phyloP scores from a whole-genome alignment of 2,113 vertebrate genomes.

The Cinclus cinclus region DNA sequence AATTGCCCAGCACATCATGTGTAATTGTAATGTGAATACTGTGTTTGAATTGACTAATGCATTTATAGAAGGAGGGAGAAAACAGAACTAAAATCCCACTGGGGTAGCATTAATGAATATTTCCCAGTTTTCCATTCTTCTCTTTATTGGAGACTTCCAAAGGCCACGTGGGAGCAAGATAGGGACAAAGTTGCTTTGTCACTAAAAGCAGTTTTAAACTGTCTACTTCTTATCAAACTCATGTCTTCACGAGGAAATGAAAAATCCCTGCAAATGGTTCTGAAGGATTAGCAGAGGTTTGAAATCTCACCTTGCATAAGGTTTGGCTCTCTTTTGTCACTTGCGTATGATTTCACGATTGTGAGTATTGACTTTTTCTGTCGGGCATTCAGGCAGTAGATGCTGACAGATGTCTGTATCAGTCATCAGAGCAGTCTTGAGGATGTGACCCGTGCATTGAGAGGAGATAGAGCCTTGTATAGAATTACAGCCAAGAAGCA shows the following conservation, averaged over 20 bases:
- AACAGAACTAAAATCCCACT: background rate
- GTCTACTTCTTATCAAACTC: background rate
- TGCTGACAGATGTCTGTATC: slow-evolving; percentile 9
- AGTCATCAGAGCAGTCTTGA: background rate
- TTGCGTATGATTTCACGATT: background rate
- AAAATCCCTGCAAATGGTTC: background rate
- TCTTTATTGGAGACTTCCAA: background rate
- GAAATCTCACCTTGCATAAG: background rate
- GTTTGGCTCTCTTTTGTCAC: background rate
- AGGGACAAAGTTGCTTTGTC: background rate
- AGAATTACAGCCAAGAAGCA: background rate
- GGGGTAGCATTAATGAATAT: background rate
- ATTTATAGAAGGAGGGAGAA: background rate
- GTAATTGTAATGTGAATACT: background rate
- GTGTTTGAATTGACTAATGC: background rate
- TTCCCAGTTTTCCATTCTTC: background rate
- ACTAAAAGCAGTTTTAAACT: background rate
- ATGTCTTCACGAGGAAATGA: background rate
- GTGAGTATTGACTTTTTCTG: background rate
- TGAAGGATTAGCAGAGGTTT: background rate
- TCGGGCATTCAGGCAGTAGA: background rate
- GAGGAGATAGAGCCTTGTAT: background rate
- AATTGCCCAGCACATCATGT: background rate
- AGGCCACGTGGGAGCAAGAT: background rate
- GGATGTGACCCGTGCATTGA: background rate